A percentile compares a stretch with the other conserved stretches of the same genome.
Evolutionary conservation across 2,113 vertebrate genomes (phyloP).

Genomic region (Thinocorus orbignyianus): DNA sequence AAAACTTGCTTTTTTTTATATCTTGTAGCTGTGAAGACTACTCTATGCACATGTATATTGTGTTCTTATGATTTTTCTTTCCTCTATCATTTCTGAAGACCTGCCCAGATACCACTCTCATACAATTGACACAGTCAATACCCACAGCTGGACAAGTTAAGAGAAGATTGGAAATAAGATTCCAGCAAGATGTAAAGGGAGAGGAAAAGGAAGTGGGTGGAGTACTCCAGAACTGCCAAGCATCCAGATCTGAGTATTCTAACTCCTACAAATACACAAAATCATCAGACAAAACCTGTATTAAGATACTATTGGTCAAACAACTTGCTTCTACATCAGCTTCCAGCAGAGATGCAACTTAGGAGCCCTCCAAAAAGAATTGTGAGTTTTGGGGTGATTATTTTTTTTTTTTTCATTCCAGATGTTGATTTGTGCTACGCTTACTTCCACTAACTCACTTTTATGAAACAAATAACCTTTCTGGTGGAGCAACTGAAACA

Average conservation of each 20-base stretch:
- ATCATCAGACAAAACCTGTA: background rate
- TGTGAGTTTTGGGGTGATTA: background rate
- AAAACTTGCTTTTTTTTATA: background rate
- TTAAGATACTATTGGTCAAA: background rate
- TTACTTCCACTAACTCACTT: background rate
- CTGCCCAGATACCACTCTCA: background rate
- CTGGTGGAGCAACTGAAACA: slow-evolving; percentile 40
- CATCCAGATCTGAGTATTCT: background rate
- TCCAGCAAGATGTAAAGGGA: background rate
- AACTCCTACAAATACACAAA: background rate
- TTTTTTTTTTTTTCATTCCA: slow-evolving; percentile 48
- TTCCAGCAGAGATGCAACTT: background rate
- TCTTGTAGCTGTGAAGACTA: background rate
- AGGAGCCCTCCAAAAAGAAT: background rate
- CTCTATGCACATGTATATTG: fast-evolving
- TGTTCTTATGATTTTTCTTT: fast-evolving
- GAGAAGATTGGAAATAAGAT: background rate
- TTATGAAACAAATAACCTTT: slow-evolving; percentile 57
- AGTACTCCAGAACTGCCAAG: background rate
- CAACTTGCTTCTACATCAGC: background rate
- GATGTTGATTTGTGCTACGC: background rate
- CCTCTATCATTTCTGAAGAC: background rate
- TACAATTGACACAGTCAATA: background rate
- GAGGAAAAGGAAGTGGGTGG: background rate
- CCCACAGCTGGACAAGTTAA: background rate